A percentile compares a stretch with the other conserved stretches of the same genome.
These are phyloP conservation scores for Phyllotreta cruciferae DNA, from an alignment of 2,888 invertebrate genomes.

Conservation along the genomic window DNA sequence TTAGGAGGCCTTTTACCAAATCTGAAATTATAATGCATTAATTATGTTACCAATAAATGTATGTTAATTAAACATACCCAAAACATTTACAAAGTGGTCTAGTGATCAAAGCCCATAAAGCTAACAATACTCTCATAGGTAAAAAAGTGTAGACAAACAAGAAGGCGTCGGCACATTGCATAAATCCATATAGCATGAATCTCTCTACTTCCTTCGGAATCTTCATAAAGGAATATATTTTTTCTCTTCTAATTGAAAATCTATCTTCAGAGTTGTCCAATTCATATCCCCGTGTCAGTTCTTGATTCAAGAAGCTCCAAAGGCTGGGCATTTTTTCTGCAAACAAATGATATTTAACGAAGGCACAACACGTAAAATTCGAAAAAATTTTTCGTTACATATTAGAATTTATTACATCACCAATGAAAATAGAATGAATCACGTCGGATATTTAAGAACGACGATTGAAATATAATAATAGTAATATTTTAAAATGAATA, in stretches of 20 bases:
- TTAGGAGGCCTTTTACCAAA: conserved; percentile 59
- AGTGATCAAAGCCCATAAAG: conserved; percentile 80
- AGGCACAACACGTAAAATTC: background rate
- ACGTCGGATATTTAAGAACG: too few relatives aligned
- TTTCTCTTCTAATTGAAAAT: conserved; percentile 91
- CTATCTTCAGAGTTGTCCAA: conserved; percentile 95
- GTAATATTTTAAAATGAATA: background rate
- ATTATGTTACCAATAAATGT: background rate
- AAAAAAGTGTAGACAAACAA: conserved; percentile 97
- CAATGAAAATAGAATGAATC: too few relatives aligned
- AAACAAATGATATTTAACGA: conserved; percentile 34
- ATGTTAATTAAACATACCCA: conserved; percentile 64
- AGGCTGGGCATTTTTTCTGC: conserved; percentile 58
- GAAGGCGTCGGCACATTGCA: conserved; percentile 97
- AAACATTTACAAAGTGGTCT: conserved; percentile 78
- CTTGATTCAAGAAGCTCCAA: conserved; percentile 80
- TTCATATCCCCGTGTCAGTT: conserved; percentile 90
- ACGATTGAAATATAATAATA: too few relatives aligned
- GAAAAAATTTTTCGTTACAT: too few relatives aligned
- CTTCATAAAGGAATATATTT: conserved; percentile 96
- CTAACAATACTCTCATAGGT: conserved; percentile 89
- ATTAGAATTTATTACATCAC: too few relatives aligned
- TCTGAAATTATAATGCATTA: conserved; percentile 42
- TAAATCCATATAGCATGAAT: conserved; percentile 92
- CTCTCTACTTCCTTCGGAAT: conserved; percentile 92